Evolutionary conservation across 2,888 invertebrate species (phyloP), one percentile per base, ranked within the genome.

Genomic region (Caenorhabditis sulstoni): DNA sequence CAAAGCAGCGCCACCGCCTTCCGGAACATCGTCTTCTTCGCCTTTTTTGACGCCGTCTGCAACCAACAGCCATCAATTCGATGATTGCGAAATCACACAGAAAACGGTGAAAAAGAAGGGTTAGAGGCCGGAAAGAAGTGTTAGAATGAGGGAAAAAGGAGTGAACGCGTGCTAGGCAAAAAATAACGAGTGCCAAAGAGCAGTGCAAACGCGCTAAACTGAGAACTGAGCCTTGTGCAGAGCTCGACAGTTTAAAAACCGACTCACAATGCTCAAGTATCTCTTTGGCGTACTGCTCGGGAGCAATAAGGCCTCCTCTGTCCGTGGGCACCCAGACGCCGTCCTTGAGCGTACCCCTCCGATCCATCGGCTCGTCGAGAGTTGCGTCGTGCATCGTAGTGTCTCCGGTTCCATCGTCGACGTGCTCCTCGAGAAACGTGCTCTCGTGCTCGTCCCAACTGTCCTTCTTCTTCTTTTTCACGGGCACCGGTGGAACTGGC

Each of bases 241-340:
- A n/a, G n/a, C n/a, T n/a, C n/a, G n/a, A n/a, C n/a, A n/a, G n/a
- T n/a, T n/a, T n/a, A n/a, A n/a, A n/a, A n/a, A n/a, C n/a, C 18
- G 11, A 57, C 71, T 62, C 20, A 71, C 71, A 71, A 47, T 71
- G 71, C 39, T 39, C 57, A 4, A 62, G 14, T 12, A 71, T 71
- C 20, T 50, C 37, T 2, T 23, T n/a, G 8, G 71, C 71, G 18
- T 71, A 71, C 14, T 64, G 41, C 39, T 71, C 71, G 1, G 71
- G 71, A 39, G 58, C 53, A 14, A 58, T 12, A 5, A 20, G 20
- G 5, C 37, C 5, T 39, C 64, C 57, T 35, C 52, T 22, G 35
- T 71, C 70, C 22, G 14, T 45, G 7, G 71, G 71, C n/a, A 62
- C 62, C 71, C 71, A 71, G 1, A 71, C 55, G 2, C 39, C 20